Evolutionary conservation across 2,797 vertebrate genomes (phyloP).

Genomic region (Todus mexicanus): DNA sequence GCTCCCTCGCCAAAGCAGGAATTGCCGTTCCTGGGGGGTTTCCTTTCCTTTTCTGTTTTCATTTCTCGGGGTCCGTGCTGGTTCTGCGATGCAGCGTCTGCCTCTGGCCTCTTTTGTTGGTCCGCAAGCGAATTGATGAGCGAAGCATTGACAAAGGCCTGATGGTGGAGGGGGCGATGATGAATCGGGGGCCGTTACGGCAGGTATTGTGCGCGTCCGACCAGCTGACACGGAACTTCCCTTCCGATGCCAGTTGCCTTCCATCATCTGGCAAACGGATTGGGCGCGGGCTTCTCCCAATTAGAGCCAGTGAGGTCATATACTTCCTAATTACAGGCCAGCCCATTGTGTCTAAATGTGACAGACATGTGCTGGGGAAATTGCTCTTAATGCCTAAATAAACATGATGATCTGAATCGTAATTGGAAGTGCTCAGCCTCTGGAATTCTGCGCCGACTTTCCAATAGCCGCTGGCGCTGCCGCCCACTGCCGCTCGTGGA

Average conservation of each 20-base stretch:
- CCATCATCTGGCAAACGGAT: conserved; percentile 54
- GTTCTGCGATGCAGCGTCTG: conserved; percentile 23
- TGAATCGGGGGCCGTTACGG: conserved; percentile 34
- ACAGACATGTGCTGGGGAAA: conserved; percentile 61
- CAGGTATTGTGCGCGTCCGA: conserved; percentile 31
- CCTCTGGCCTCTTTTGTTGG: conserved; percentile 25
- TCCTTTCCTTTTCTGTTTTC: no score
- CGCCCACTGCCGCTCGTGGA: not conserved
- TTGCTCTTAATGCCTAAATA: conserved; percentile 57
- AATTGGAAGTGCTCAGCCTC: conserved; percentile 14
- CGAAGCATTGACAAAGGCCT: conserved; percentile 59
- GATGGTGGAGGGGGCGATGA: conserved; percentile 33
- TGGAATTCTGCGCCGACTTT: not conserved
- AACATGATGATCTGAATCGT: conserved; percentile 38
- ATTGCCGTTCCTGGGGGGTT: not conserved
- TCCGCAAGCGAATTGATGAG: conserved; percentile 50
- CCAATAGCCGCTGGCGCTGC: not conserved
- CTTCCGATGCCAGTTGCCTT: conserved; percentile 37
- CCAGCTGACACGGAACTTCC: conserved; percentile 61
- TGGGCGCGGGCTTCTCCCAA: conserved; percentile 55
- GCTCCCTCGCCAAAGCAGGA: conserved; percentile 3
- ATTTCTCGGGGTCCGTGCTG: not conserved
- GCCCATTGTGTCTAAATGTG: conserved; percentile 66
- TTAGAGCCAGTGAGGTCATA: conserved; percentile 66
- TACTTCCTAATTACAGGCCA: conserved; percentile 62